Base-by-base conservation (phyloP, 2,888 invertebrate species). In the Chymomyza fuscimana region DNA sequence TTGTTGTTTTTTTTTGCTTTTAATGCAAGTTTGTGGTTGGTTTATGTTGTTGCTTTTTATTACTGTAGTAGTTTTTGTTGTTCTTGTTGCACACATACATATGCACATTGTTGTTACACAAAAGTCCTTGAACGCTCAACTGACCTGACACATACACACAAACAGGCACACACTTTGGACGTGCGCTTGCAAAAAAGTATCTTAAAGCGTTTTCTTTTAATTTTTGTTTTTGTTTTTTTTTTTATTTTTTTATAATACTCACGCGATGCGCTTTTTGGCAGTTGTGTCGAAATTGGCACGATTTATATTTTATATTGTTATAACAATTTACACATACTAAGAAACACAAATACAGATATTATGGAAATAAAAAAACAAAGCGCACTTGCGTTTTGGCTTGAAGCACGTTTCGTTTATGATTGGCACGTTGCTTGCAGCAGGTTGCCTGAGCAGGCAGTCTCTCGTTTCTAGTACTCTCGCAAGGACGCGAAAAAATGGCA, bases 91-190 rank as follows among this genome's bases (percentile, higher is more conserved):
- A 69, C 64, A 52, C 63, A 65, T 60, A 52, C 25, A 58, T 58
- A 58, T 60, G 36, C 25, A 58, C 19, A 58, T 58, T 58, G 54
- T 54, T 25, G 15, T 58, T 25, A 58, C 51, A 59, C 61, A 25
- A 78, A 67, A 83, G 89, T 88, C 83, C 83, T 83, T 83, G 83
- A 88, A 87, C 86, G 87, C 87, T 52, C 86, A 88, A 87, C 83
- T 88, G 83, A 83, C 89, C 89, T 88, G 83, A 70, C 86, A 88
- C 80, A 84, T 81, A 84, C 77, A 81, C 85, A 84, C 81, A 72
- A 29, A 32, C 68, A 68, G 61, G 61, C 16, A 22, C 36, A 58
- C 63, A 63, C 63, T 66, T 52, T 25, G 25, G 25, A 0, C 0
- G 25, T 32, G 32, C 32, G 32, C 32, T 32, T 32, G 32, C 32